Percentiles rank a stretch among this genome's conserved stretches.
phyloP scores from a whole-genome alignment of 1,140 invertebrate species.

The Orchesella cincta region DNA sequence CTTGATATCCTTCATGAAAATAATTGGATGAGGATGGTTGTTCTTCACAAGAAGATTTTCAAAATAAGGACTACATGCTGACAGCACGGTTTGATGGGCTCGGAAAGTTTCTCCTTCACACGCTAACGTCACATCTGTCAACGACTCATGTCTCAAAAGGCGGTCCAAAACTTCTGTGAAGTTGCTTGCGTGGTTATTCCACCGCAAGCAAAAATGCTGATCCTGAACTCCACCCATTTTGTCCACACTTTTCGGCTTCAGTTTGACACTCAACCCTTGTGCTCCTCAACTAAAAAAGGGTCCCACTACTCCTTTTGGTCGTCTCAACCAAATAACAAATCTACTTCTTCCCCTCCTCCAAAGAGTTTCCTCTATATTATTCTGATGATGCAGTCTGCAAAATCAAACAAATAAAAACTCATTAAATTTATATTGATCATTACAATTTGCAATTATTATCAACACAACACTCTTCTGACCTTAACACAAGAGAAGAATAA shows the following conservation, averaged over 20 bases:
- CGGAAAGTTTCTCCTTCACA: constrained; percentile 88
- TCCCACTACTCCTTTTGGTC: not conserved
- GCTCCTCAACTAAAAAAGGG: not conserved
- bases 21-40: constrained; percentile 85
- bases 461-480: not conserved
- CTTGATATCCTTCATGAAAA: constrained; percentile 86
- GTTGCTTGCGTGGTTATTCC: constrained; percentile 86
- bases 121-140: constrained; percentile 89
- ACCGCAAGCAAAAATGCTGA: constrained; percentile 91
- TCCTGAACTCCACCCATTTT: constrained; percentile 53
- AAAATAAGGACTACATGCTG: constrained; percentile 92
- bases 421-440: not conserved
- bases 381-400: no score
- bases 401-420: no score
- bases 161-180: constrained; percentile 83
- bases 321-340: not conserved
- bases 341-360: not conserved
- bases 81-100: constrained; percentile 89
- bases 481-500: not conserved
- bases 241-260: not conserved
- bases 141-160: constrained; percentile 77
- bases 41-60: constrained; percentile 89
- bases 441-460: not conserved
- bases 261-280: not conserved
- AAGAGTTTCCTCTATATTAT: no score